Evolutionary conservation across 2,888 invertebrate genomes (phyloP), one percentile per base, ranked within the genome.

Genomic region (Malacosoma neustria): DNA sequence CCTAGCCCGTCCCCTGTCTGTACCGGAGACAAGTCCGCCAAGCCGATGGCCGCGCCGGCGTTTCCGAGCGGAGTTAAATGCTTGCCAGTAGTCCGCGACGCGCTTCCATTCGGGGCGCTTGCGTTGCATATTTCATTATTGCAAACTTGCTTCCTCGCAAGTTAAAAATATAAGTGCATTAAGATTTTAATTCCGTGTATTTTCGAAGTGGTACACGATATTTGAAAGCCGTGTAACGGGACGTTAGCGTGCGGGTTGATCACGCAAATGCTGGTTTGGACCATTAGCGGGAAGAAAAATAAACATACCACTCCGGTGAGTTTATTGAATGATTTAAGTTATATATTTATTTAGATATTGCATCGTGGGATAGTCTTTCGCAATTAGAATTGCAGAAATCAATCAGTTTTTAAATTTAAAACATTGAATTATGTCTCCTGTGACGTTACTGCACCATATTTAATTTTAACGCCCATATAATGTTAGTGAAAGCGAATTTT

Each of bases 281-380:
- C 63, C 63, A 60, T 63, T 60, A 56, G 70, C 62, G 59, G 59
- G 62, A 59, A 62, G 68, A 72, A 74, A 77, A 71, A 76, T 72
- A 81, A 77, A 81, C 73, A 80, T 72, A 73, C 56, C 67, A 66
- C 68, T 73, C 63, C 73, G 72, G 84, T 84, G 67, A 81, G 84
- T 79, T 71, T 68, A 68, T 60, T 64, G 54, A 51, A 54, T 54
- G 53, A 54, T 57, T 46, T 45, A 46, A 46, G 22, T 22, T 7
- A 7, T 22, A 22, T 22, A 5, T 22, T 22, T 22, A 22, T 9
- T 22, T 22, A 22, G 22, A 9, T 22, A 9, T 9, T 22, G 22
- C 22, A 22, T 22, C 22, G 22, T 22, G 22, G 22, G 22, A 22
- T 7, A 22, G 22, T 9, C 9, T 22, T 22, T 22, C 5, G 6